Percentiles rank a stretch among this genome's conserved stretches.
Conservation (phyloP, 2,888 invertebrate species). For the Dynastes maya region DNA sequence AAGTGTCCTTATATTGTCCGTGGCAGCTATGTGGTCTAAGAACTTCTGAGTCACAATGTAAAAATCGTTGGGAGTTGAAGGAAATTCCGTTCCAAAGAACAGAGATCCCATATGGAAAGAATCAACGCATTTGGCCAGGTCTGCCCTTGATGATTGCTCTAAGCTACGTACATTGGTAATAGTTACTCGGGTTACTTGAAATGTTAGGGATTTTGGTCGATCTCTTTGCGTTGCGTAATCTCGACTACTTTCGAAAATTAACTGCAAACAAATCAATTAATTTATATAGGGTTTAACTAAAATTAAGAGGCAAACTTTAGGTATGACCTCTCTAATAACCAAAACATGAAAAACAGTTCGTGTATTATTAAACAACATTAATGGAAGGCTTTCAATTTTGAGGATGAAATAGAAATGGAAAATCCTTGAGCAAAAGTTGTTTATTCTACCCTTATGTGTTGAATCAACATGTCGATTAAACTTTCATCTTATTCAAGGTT, state of each 20-base stretch:
- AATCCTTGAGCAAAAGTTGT: too few species aligned
- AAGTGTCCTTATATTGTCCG: slow-evolving; percentile 70
- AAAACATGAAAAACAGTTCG: too few species aligned
- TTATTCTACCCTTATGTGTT: too few species aligned
- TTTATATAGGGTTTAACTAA: too few species aligned
- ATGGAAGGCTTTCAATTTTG: too few species aligned
- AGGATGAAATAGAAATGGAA: too few species aligned
- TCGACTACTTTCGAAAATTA: slow-evolving; percentile 83
- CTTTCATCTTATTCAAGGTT: too few species aligned
- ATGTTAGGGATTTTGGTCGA: slow-evolving; percentile 88
- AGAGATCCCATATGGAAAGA: slow-evolving; percentile 83
- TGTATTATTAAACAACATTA: too few species aligned
- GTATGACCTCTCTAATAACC: too few species aligned
- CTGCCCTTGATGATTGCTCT: slow-evolving; percentile 81
- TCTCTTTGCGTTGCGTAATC: slow-evolving; percentile 88
- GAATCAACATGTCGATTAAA: too few species aligned
- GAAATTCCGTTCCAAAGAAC: slow-evolving; percentile 86
- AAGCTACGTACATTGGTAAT: slow-evolving; percentile 80
- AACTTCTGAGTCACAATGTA: slow-evolving; percentile 89
- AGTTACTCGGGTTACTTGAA: slow-evolving; percentile 85
- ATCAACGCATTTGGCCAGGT: slow-evolving; percentile 86
- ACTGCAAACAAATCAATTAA: slow-evolving; percentile 70
- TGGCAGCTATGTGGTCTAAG: slow-evolving; percentile 77
- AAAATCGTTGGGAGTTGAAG: slow-evolving; percentile 79
- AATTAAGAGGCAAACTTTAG: too few species aligned